These are phyloP conservation scores for Cherax quadricarinatus DNA, from an alignment of 1,140 invertebrate species.

Conservation along the genomic window DNA sequence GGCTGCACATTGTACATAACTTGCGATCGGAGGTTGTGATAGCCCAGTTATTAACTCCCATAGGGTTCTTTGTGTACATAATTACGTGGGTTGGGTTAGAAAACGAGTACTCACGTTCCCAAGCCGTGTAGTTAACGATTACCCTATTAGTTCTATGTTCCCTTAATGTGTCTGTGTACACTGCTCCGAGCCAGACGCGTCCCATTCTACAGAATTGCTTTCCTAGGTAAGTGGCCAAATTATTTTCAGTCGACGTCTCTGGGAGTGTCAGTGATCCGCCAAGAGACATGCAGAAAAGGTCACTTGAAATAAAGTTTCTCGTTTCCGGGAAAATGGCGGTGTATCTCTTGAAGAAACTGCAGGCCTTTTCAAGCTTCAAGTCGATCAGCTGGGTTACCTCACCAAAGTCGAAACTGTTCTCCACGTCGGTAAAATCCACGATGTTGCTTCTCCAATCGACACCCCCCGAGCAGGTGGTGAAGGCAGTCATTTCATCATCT, in stretches of 20 bases:
- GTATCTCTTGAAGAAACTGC: not conserved
- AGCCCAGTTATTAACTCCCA: conserved; percentile 1
- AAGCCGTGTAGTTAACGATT: not conserved
- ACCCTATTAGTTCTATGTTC: not conserved
- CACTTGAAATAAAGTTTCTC: not conserved
- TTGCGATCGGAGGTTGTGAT: conserved; percentile 10
- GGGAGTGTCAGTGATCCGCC: conserved; percentile 11
- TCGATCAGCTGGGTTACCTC: not conserved
- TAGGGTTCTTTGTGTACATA: not conserved
- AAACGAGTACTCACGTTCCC: not conserved
- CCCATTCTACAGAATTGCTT: not conserved
- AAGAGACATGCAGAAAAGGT: conserved; percentile 26
- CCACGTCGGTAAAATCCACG: not conserved
- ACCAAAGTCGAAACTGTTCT: not conserved
- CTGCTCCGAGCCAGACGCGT: not conserved
- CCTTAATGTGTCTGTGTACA: not conserved
- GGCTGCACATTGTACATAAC: conserved; percentile 9
- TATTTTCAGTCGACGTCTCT: conserved; percentile 2
- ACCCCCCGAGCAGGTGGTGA: not conserved
- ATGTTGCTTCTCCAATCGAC: not conserved
- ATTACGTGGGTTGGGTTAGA: not conserved
- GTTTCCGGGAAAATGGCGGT: conserved; percentile 25
- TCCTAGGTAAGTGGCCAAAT: not conserved
- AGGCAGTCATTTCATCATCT: not conserved
- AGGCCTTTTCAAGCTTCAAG: not conserved